A percentile compares a stretch with the other conserved stretches of the same genome.
phyloP scores from a whole-genome alignment of 2,797 vertebrate species.

The Falco biarmicus region DNA sequence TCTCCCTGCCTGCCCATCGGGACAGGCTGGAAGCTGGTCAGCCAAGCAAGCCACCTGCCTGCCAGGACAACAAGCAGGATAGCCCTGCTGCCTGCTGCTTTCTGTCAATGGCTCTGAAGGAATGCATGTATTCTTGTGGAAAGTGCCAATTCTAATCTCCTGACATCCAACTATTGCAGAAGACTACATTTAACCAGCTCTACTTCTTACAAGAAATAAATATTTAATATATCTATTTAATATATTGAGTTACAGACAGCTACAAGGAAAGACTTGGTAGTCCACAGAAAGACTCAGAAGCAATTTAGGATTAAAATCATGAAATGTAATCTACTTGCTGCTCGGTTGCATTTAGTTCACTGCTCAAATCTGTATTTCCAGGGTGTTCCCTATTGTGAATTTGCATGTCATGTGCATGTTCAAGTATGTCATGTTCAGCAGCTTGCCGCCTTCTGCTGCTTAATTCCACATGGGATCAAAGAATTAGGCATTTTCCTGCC shows the following conservation, averaged over 20 bases:
- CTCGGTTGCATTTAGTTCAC: background rate
- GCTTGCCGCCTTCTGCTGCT: background rate
- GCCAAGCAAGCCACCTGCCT: conserved; percentile 19
- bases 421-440: background rate
- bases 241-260: background rate
- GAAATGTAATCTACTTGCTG: background rate
- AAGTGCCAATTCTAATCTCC: conserved; percentile 3
- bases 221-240: background rate
- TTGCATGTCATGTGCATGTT: background rate
- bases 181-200: background rate
- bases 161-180: background rate
- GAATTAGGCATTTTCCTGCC: background rate
- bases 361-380: background rate
- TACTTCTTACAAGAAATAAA: background rate
- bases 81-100: conserved; percentile 17
- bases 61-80: background rate
- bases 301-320: background rate
- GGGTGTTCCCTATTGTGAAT: background rate
- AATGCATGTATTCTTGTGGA: background rate
- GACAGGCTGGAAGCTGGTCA: background rate
- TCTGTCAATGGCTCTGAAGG: conserved; percentile 30
- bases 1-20: background rate
- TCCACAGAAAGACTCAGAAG: background rate
- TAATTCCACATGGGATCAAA: background rate
- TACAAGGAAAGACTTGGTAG: background rate